Base-by-base conservation (phyloP, 1,140 invertebrate species). In the Dinothrombium tinctorium region DNA sequence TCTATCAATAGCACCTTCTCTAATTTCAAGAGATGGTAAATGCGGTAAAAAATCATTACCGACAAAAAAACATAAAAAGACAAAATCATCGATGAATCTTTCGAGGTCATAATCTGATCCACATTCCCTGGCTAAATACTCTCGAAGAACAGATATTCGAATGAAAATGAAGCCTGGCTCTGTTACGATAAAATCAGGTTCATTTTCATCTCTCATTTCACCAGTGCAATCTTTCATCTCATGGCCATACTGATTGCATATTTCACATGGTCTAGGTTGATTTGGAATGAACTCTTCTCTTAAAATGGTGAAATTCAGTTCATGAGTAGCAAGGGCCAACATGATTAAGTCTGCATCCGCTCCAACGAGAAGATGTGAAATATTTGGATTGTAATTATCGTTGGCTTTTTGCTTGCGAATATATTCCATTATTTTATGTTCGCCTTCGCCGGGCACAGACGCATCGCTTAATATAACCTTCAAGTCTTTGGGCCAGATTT, bases 61-160 rank as follows among this genome's bases (percentile, higher is more conserved):
- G 41, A 99, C 94, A 64, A 99, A 99, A 63, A 99, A 99, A 61
- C 94, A 98, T 86, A 99, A 95, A 57, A 99, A 96, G 1, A 98
- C 90, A 90, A 92, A 99, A 62, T 99, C 94, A 59, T 99, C 94
- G 2, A 94, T 55, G 2, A 72, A 83, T 44, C 84, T 61, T 54
- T 94, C 81, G 54, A 49, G 40, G 33, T 50, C 40, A 2, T 49
- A 15, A 20, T 33, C 9, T 22, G 38, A 38, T 37, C 14, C n/a
- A 20, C 11, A 21, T 41, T 51, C 41, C 58, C 69, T 71, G 54
- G 83, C 78, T 33, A 99, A 60, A 64, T 99, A 98, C 62, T 99
- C 92, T 28, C 89, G 60, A 8, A 99, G 64, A 8, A 99, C 81
- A 54, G 74, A 79, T 19, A 99, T 62, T 14, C 90, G 65, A 0